Evolutionary conservation across 2,113 vertebrate genomes (phyloP), one percentile per base, ranked within the genome.

Genomic region (Rhodinocichla rosea): DNA sequence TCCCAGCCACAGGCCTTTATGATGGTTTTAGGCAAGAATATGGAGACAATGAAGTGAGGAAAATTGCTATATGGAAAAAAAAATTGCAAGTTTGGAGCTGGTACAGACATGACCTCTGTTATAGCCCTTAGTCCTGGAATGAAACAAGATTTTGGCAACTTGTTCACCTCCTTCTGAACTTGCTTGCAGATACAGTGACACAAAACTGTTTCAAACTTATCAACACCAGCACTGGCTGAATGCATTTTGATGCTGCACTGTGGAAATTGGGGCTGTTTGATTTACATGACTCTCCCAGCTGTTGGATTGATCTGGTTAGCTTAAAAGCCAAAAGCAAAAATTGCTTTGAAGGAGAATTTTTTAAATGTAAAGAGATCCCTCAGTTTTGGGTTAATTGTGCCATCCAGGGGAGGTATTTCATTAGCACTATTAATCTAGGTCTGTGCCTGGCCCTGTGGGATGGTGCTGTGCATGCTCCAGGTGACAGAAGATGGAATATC

Each of bases 351-450:
- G 62, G 21, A 68, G 32, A 67, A 52, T 42, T 79, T 87, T 87
- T 90, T 33, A 79, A 60, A 70, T 84, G 68, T 69, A 56, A 65
- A 69, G 65, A 83, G 35, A 56, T 88, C 3, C 75, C 40, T 93
- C 86, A 87, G 65, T 94, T 94, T 89, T 82, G 69, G 71, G 80
- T 90, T 92, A 95, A 87, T 93, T 83, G 52, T 71, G 49, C 84
- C 77, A 80, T 78, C 20, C 33, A 63, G 68, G 52, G 55, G 64
- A 86, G 86, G 37, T 65, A 90, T 62, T 40, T 75, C 42, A 44
- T 95, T 93, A 90, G 40, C 44, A 24, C 49, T 86, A 56, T 92
- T 92, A 86, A 83, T 94, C 37, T 53, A 81, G 77, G 39, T 57
- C 59, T 83, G 74, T 62, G 83, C 79, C 8, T 89, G 81, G 20